Evolutionary conservation across 2,888 invertebrate genomes (phyloP).

Genomic region (Trachelus stipa): DNA sequence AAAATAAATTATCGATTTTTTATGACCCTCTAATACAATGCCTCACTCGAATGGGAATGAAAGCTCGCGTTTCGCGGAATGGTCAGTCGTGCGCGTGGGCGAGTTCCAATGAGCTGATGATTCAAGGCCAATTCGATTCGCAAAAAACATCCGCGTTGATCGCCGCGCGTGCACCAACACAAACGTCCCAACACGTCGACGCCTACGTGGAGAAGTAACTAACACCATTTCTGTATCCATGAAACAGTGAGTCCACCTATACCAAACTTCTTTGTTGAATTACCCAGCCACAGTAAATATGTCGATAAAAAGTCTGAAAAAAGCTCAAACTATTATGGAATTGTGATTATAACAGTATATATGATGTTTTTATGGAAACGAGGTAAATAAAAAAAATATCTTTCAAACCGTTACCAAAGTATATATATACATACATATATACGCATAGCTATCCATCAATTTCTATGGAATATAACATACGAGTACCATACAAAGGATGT

Average conservation of each 20-base stretch:
- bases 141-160: conserved; percentile 15
- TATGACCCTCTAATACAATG: background rate
- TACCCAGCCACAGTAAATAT: background rate
- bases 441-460: background rate
- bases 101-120: conserved; percentile 21
- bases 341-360: background rate
- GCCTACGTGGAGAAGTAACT: background rate
- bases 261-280: background rate
- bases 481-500: background rate
- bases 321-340: background rate
- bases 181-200: background rate
- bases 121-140: conserved; percentile 14
- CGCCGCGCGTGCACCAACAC: conserved; percentile 4
- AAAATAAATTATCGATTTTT: background rate
- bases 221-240: background rate
- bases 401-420: background rate
- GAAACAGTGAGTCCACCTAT: background rate
- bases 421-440: background rate
- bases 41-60: background rate
- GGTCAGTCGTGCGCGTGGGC: background rate
- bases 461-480: background rate
- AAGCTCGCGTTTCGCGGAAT: background rate
- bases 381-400: background rate
- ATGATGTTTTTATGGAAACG: background rate
- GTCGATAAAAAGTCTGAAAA: background rate